Conservation (phyloP, 2,113 vertebrate species). For the Epinephelus fuscoguttatus region DNA sequence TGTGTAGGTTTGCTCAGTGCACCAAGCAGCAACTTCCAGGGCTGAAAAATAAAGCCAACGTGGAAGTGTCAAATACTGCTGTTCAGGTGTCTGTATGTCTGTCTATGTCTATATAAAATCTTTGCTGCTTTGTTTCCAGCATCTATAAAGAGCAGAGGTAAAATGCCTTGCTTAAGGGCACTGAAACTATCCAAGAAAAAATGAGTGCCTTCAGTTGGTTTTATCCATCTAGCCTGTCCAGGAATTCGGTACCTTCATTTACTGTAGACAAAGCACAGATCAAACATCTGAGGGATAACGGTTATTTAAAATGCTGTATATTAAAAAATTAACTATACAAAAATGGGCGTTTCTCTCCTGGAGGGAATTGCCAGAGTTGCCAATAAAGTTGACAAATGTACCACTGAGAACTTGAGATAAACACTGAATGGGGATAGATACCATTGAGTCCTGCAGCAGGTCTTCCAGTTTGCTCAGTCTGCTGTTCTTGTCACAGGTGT, state of each 20-base stretch:
- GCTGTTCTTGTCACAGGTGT: conserved; percentile 93
- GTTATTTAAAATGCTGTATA: neutral
- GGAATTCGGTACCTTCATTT: neutral
- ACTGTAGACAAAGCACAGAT: neutral
- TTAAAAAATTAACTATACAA: neutral
- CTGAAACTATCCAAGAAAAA: neutral
- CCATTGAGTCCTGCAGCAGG: conserved; percentile 99
- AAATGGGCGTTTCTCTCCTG: neutral
- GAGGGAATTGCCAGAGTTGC: neutral
- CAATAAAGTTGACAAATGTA: neutral
- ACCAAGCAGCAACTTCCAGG: too few relatives aligned
- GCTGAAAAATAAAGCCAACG: too few relatives aligned
- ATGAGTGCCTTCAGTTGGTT: neutral
- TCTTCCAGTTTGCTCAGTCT: conserved; percentile 94
- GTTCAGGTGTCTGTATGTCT: too few relatives aligned
- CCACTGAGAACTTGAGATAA: neutral
- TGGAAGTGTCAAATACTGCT: too few relatives aligned
- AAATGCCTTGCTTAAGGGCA: neutral
- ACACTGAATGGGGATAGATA: conserved; percentile 62
- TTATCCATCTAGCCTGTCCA: neutral
- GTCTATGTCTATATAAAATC: too few relatives aligned
- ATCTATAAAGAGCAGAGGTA: too few relatives aligned
- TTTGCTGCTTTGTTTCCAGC: too few relatives aligned
- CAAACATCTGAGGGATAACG: neutral
- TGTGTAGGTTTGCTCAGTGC: neutral